Evolutionary conservation across 2,888 invertebrate species (phyloP), one percentile per base, ranked within the genome.

Genomic region (Pachliopta kotzebuea): DNA sequence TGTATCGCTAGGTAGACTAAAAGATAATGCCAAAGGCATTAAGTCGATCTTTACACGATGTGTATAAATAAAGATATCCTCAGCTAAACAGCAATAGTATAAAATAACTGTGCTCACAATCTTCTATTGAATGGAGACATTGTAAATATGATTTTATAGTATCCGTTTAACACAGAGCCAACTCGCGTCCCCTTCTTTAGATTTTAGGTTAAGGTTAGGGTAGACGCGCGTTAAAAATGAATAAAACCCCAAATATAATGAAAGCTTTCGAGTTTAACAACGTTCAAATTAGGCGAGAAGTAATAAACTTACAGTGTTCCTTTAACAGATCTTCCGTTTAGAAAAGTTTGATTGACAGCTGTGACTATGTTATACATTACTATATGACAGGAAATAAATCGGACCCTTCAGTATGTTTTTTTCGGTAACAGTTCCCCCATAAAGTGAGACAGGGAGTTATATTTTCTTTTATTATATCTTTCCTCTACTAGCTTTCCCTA

Each of bases 211-310:
- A 3, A 66, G 61, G 68, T 62, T 66, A 67, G 66, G 69, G 67
- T 63, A 68, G 71, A 66, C 57, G 64, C 71, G 70, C 70, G 67
- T 74, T 75, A 71, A 74, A 73, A 73, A 70, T 69, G 63, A 69
- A 74, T 74, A 71, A 76, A 74, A 57, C 23, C 14, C 45, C 52
- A 24, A 62, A 56, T 57, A 63, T 62, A 70, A 63, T 59, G 45
- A 60, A 65, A 59, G 59, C 71, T 64, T 67, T 68, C 70, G 67
- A 67, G 56, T 71, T 74, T 75, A 70, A 76, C 65, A 66, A 63
- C 69, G 58, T 29, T 42, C 65, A 71, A 76, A 79, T 77, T 74
- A 70, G 72, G 74, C 79, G 78, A 71, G 74, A 77, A 74, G 76
- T 66, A 64, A 68, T 78, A 75, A 76, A 69, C 62, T 68, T 71